phyloP scores from a whole-genome alignment of 2,888 invertebrate genomes.

The Brenthis ino region DNA sequence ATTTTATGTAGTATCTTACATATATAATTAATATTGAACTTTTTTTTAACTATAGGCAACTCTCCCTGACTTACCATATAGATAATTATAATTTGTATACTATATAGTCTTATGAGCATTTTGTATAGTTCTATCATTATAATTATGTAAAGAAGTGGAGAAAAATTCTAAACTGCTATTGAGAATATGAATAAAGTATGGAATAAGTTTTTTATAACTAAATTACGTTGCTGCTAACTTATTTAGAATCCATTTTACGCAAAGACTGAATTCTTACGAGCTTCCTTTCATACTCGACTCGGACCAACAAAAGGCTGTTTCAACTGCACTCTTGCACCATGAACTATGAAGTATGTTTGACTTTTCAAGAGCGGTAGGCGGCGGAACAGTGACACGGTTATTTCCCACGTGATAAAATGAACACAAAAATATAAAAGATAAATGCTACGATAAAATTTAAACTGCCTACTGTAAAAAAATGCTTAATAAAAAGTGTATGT shows the following conservation, averaged over 20 bases:
- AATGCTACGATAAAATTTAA: conserved; percentile 11
- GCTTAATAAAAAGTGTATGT: conserved; percentile 3
- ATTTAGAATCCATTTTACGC: conserved; percentile 24
- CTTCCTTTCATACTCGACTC: conserved; percentile 28
- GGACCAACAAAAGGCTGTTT: conserved; percentile 30
- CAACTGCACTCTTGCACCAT: conserved; percentile 30
- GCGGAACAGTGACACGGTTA: conserved; percentile 27
- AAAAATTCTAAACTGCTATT: too few relatives aligned
- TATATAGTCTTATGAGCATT: too few relatives aligned
- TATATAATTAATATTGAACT: too few relatives aligned
- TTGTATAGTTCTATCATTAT: too few relatives aligned
- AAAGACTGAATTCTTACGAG: conserved; percentile 24
- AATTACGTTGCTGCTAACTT: conserved; percentile 18
- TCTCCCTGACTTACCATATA: too few relatives aligned
- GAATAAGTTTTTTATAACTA: conserved; percentile 10
- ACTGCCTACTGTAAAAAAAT: conserved; percentile 1
- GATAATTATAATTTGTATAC: too few relatives aligned
- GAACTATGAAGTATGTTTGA: conserved; percentile 28
- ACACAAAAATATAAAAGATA: conserved; percentile 20
- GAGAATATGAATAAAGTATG: too few relatives aligned
- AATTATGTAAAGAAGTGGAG: too few relatives aligned
- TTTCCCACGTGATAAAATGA: conserved; percentile 25
- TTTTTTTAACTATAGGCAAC: too few relatives aligned
- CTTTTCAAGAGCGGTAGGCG: conserved; percentile 24
- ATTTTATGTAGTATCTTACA: too few relatives aligned